Evolutionary conservation across 2,113 vertebrate genomes (phyloP), one percentile per base, ranked within the genome.

Genomic region (Electrona antarctica): DNA sequence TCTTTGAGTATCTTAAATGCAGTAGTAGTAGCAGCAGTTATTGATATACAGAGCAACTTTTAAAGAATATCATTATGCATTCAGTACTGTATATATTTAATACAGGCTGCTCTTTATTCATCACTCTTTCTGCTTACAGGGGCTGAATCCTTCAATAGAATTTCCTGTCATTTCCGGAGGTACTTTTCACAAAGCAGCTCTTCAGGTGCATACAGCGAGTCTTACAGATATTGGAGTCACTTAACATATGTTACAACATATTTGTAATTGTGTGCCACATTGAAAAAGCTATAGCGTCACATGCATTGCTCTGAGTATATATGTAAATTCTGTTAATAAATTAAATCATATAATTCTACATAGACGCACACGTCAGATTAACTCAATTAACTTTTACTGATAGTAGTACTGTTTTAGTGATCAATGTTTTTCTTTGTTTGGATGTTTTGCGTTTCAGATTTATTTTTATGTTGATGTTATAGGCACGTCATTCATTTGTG

Each of bases 71-170:
- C 21, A 21, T 21, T 21, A 21, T 21, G 21, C 21, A 21, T 21
- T 21, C 21, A 21, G 21, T 21, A 21, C 21, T 1, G 21, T 21
- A 21, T 21, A 21, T 21, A 21, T 21, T 21, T 41, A 41, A 6
- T 41, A 41, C 33, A 41, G 3, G 33, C 33, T 41, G 33, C 33
- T 41, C 33, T 41, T 41, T 41, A 4, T 41, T 41, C 33, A 41
- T 57, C 5, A 78, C 3, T 67, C 7, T 66, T 63, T 46, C 57
- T 21, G 0, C 70, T 81, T 81, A 41, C 67, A 90, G 89, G 28
- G 73, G 46, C 60, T 90, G 65, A 90, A 85, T 6, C 7, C 3
- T 41, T 1, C 41, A 7, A 29, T 57, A 21, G 21, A 56, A 9
- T 3, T 3, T 69, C n/a, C 8, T 9, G 13, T 8, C 45, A 2